Conservation (phyloP, 2,113 vertebrate genomes). For the Passer montanus region DNA sequence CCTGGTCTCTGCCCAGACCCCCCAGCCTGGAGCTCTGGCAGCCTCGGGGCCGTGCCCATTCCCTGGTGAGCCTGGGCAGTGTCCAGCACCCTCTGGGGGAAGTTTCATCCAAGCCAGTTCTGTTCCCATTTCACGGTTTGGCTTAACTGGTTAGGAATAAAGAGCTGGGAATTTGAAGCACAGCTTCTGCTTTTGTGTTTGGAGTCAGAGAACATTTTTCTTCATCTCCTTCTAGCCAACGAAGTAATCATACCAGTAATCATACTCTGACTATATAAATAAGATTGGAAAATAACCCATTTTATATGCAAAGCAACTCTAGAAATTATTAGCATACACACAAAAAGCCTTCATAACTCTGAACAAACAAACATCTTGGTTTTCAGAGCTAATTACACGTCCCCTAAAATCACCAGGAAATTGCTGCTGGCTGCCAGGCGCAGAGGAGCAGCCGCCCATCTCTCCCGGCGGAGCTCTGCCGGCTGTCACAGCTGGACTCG, state of each 20-base stretch:
- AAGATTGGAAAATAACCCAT: background rate
- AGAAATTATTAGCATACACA: background rate
- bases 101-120: background rate
- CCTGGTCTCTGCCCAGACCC: background rate
- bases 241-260: background rate
- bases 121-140: background rate
- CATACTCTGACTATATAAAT: background rate
- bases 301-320: background rate
- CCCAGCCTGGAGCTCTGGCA: background rate
- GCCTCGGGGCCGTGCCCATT: fast-evolving
- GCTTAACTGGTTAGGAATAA: background rate
- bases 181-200: background rate
- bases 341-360: background rate
- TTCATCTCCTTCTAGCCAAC: background rate
- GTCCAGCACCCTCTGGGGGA: background rate
- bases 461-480: background rate
- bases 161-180: background rate
- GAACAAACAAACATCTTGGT: background rate
- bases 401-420: background rate
- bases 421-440: background rate
- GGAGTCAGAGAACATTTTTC: background rate
- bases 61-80: background rate
- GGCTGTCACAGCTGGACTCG: background rate
- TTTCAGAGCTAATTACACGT: background rate
- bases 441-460: background rate